A percentile compares a stretch with the other conserved stretches of the same genome.
Conservation (phyloP, 2,888 invertebrate genomes). For the Drosophila atripex region DNA sequence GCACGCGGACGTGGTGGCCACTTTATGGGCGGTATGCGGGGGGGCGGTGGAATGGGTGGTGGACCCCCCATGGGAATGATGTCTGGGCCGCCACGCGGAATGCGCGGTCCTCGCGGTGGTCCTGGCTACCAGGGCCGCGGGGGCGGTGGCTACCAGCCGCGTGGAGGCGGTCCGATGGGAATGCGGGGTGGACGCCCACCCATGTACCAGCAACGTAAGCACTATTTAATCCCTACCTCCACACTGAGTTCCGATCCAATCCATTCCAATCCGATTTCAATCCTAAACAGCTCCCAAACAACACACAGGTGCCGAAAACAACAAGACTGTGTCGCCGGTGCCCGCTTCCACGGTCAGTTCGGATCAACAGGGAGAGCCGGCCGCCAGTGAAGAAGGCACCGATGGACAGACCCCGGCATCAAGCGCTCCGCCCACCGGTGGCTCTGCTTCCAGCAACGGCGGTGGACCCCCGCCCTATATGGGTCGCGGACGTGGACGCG, state of each 20-base stretch:
- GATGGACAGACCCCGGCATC: slow-evolving; percentile 38
- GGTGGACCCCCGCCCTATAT: slow-evolving; percentile 64
- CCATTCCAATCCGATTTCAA: slow-evolving; percentile 13
- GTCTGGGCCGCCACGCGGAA: slow-evolving; percentile 77
- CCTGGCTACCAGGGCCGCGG: slow-evolving; percentile 80
- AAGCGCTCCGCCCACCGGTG: slow-evolving; percentile 54
- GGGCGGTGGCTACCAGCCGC: slow-evolving; percentile 77
- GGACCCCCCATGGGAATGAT: slow-evolving; percentile 80
- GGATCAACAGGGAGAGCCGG: slow-evolving; percentile 20
- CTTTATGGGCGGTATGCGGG: slow-evolving; percentile 81
- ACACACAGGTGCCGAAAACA: slow-evolving; percentile 82
- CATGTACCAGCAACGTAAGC: slow-evolving; percentile 83
- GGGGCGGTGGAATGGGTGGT: slow-evolving; percentile 69
- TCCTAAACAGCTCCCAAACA: slow-evolving; percentile 77
- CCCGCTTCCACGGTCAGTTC: slow-evolving; percentile 62
- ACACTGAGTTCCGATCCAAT: slow-evolving; percentile 4
- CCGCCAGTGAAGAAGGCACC: slow-evolving; percentile 48
- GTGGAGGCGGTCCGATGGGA: slow-evolving; percentile 82
- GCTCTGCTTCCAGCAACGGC: slow-evolving; percentile 42
- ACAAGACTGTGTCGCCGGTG: slow-evolving; percentile 82
- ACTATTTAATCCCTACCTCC: background rate
- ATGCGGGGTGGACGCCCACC: slow-evolving; percentile 82
- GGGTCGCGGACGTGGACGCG: slow-evolving; percentile 81
- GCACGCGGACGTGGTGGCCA: slow-evolving; percentile 84
- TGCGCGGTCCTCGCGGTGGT: slow-evolving; percentile 80